Percentiles rank a stretch among this genome's conserved stretches.
Conservation (phyloP, 2,797 vertebrate genomes). For the Urocyon cinereoargenteus region DNA sequence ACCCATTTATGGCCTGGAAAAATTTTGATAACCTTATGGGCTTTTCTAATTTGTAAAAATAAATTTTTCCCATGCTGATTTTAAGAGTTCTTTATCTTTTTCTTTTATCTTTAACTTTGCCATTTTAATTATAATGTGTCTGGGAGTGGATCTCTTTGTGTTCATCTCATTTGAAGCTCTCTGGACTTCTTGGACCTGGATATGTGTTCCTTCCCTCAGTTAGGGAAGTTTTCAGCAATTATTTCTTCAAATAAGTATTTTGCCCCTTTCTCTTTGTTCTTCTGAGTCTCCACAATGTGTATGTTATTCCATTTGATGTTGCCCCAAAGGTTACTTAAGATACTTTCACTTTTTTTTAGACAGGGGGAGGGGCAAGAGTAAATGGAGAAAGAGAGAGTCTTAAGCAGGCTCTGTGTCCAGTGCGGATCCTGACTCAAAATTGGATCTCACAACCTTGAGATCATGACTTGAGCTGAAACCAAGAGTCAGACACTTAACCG, state of each 20-base stretch:
- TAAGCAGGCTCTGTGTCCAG: not conserved
- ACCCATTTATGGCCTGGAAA: not conserved
- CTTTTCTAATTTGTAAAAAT: not conserved
- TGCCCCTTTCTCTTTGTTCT: not conserved
- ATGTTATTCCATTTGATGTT: not conserved
- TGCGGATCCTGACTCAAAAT: not conserved
- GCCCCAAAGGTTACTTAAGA: not conserved
- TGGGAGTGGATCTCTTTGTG: not conserved
- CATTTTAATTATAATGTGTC: not conserved
- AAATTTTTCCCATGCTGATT: not conserved
- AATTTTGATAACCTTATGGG: not conserved
- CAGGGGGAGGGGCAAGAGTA: rapidly evolving
- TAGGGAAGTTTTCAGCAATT: not conserved
- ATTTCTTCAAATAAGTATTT: not conserved
- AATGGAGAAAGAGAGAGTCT: not conserved
- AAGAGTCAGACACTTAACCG: not conserved
- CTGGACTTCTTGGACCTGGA: not conserved
- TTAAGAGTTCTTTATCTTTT: not conserved
- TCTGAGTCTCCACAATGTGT: not conserved
- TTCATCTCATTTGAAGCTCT: not conserved
- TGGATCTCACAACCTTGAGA: not conserved
- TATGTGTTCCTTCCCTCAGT: not conserved
- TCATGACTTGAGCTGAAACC: not conserved
- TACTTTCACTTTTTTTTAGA: not conserved
- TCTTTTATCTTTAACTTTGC: not conserved